Percentiles rank a stretch among this genome's conserved stretches.
These are phyloP conservation scores for Ptilorrhoa leucosticta DNA, from an alignment of 2,113 vertebrate species.

Conservation along the genomic window DNA sequence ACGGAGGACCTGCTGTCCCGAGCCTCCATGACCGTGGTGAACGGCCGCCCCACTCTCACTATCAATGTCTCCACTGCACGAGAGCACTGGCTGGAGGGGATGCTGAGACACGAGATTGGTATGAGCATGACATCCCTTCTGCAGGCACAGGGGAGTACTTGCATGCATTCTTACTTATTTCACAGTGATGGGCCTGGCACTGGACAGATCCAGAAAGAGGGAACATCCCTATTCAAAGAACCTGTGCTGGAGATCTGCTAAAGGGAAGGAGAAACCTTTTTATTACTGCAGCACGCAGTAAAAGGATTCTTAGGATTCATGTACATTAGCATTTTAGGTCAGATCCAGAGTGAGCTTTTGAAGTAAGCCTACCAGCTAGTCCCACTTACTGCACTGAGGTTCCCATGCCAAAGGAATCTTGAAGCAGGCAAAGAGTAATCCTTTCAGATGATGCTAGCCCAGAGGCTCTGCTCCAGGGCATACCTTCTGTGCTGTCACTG, in stretches of 20 bases:
- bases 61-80: conserved; percentile 87
- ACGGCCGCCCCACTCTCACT: conserved; percentile 86
- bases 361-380: not conserved
- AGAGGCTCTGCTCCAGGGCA: not conserved
- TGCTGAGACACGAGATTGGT: conserved; percentile 95
- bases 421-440: not conserved
- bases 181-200: not conserved
- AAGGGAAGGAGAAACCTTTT: not conserved
- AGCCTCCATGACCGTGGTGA: conserved; percentile 93
- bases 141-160: not conserved
- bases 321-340: not conserved
- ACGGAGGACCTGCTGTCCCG: conserved; percentile 93
- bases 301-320: not conserved
- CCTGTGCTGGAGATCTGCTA: not conserved
- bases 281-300: not conserved
- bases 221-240: not conserved
- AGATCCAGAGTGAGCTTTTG: not conserved
- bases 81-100: conserved; percentile 94
- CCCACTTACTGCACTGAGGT: not conserved
- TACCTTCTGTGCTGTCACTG: not conserved
- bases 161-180: not conserved
- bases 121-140: not conserved
- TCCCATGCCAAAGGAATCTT: not conserved
- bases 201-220: not conserved
- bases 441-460: not conserved